Percentiles rank a stretch among this genome's conserved stretches.
phyloP scores from a whole-genome alignment of 2,797 vertebrate genomes.

The Amniataba percoides region DNA sequence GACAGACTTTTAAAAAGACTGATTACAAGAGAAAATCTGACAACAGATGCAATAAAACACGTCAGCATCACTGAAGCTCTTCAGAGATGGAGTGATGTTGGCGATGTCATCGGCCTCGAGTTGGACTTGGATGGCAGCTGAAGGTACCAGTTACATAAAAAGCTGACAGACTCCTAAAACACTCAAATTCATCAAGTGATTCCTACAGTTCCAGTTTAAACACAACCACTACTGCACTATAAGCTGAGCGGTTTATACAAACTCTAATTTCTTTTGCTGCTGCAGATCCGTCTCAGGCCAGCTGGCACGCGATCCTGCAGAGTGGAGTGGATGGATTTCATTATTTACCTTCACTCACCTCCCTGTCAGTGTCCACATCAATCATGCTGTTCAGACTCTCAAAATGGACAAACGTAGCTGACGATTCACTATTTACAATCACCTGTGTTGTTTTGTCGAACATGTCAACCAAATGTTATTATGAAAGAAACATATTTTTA shows the following conservation, averaged over 20 bases:
- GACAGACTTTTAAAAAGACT: too few species aligned
- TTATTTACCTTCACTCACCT: conserved; percentile 27
- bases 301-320: background rate
- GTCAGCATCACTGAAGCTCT: too few species aligned
- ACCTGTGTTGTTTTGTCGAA: background rate
- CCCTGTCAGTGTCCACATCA: conserved; percentile 15
- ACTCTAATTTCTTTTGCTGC: background rate
- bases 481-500: background rate
- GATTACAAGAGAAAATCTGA: too few species aligned
- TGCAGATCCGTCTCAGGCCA: conserved; percentile 8
- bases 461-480: background rate
- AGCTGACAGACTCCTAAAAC: background rate
- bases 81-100: too few species aligned
- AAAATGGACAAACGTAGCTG: background rate
- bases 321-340: conserved; percentile 7
- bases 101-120: too few species aligned
- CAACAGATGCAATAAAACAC: too few species aligned
- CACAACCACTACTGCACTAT: background rate
- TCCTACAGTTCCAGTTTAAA: background rate
- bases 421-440: background rate
- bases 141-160: too few species aligned
- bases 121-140: too few species aligned
- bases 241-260: conserved; percentile 1
- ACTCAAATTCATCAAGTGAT: background rate
- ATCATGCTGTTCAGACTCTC: background rate